Evolutionary conservation across 1,140 invertebrate species (phyloP), one percentile per base, ranked within the genome.

Genomic region (Procambarus clarkii): DNA sequence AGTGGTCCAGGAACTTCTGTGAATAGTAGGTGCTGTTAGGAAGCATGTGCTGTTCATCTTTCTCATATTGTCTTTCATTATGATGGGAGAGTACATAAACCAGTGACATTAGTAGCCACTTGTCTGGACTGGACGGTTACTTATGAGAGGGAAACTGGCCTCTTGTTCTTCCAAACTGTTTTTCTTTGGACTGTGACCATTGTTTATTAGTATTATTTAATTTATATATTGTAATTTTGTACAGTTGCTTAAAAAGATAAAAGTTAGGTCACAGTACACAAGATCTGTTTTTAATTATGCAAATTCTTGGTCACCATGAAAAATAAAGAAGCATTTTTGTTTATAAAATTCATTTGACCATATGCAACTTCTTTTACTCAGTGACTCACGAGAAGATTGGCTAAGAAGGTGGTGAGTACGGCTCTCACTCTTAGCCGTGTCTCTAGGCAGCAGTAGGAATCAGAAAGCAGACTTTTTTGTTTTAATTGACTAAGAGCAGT

Each of bases 341-440:
- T 60, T 44, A 64, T 64, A 64, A 46, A 44, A 85, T 84, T 79
- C 83, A 60, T 50, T 78, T 85, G 76, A 91, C 76, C 60, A 91
- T 80, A 87, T 86, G 45, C 79, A 88, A 58, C 89, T 86, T 80
- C 83, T 91, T 78, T 79, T 85, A 86, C 76, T 84, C 89, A 91
- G 89, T 91, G 89, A 91, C 89, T 91, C 89, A 91, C 89, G 82
- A 91, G 89, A 91, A 91, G 89, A 91, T 79, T 91, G 89, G 89
- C 89, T 91, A 84, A 91, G 89, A 84, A 84, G 89, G 89, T 91
- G 89, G 89, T 91, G 89, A 91, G 89, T 91, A 91, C 77, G 80
- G 54, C 74, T 77, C 80, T 84, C 76, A 76, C 82, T 91, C 45
- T 78, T 58, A 78, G 88, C 88, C 87, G 76, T 69, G 87, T 69